Evolutionary conservation across 2,113 vertebrate genomes (phyloP).

Genomic region (Loxodonta africana): DNA sequence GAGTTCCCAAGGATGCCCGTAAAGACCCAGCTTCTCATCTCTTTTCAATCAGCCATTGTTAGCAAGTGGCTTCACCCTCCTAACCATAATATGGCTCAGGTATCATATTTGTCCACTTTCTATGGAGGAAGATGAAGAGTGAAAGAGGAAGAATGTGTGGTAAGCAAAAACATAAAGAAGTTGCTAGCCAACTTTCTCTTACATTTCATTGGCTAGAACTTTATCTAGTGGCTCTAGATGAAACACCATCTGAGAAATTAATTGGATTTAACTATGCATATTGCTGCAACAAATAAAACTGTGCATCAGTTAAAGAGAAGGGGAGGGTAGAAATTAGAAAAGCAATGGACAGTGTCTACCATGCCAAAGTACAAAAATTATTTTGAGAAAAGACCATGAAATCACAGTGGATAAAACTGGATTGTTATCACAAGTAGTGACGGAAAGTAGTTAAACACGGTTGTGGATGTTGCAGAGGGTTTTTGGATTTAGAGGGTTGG

Average conservation of each 20-base stretch:
- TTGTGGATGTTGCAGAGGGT: neutral
- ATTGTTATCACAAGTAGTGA: neutral
- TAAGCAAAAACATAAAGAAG: neutral
- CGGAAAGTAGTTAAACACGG: neutral
- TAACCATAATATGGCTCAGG: neutral
- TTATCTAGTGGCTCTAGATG: neutral
- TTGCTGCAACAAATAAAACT: neutral
- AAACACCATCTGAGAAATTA: neutral
- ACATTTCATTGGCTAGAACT: neutral
- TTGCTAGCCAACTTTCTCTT: neutral
- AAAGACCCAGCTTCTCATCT: neutral
- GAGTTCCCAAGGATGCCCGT: neutral
- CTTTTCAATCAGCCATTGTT: neutral
- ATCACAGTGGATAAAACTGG: neutral
- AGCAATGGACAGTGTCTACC: neutral
- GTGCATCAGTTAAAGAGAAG: neutral
- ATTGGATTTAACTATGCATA: neutral
- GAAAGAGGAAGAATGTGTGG: neutral
- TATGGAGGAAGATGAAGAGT: neutral
- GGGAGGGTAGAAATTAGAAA: neutral
- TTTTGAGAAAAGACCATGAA: neutral
- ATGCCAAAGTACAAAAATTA: neutral
- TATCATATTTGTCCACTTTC: neutral
- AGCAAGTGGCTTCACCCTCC: neutral
- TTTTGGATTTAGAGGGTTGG: neutral